Evolutionary conservation across 2,888 invertebrate genomes (phyloP), one percentile per base, ranked within the genome.

Genomic region (Phortica okadai): DNA sequence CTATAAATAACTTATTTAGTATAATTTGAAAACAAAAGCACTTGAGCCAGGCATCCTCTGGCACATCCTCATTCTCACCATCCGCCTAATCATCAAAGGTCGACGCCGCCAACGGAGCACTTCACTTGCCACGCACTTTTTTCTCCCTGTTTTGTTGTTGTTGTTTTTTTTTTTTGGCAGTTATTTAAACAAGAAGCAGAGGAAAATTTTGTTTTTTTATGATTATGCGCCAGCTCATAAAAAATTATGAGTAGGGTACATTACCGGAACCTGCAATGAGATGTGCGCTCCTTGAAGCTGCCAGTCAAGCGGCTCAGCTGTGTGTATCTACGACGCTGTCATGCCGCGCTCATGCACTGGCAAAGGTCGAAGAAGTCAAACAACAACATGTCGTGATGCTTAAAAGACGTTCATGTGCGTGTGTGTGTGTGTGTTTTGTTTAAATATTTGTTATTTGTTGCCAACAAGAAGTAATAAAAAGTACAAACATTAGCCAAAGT

Each of bases 191-290:
- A 64, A 50, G 64, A 8, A 50, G 21, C 16, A 59, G 59, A 41
- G 16, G n/a, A n/a, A n/a, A 14, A 11, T 66, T 42, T 6, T 56
- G 50, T 72, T 72, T 6, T 56, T 72, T 72, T 72, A 72, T 54
- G 70, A 33, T 72, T 72, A 56, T 50, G 56, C 70, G 70, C 5
- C 54, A 54, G 56, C 54, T 56, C 56, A 75, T 75, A 75, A 75
- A 75, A 75, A 69, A 75, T 75, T 69, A 75, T 75, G 75, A 75
- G 75, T 59, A 16, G 70, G 75, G 69, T 75, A 56, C 33, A 7
- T 10, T 64, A 62, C 62, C 62, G 62, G 62, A 62, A 62, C 62
- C 62, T 25, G 25, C 62, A 62, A 25, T 25, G 21, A 16, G 62
- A 33, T 33, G 33, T 33, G 3, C 33, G 33, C 33, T 33, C 33